Percentiles rank a stretch among this genome's conserved stretches.
Conservation (phyloP, 2,113 vertebrate species). For the Nycticryphes semicollaris region DNA sequence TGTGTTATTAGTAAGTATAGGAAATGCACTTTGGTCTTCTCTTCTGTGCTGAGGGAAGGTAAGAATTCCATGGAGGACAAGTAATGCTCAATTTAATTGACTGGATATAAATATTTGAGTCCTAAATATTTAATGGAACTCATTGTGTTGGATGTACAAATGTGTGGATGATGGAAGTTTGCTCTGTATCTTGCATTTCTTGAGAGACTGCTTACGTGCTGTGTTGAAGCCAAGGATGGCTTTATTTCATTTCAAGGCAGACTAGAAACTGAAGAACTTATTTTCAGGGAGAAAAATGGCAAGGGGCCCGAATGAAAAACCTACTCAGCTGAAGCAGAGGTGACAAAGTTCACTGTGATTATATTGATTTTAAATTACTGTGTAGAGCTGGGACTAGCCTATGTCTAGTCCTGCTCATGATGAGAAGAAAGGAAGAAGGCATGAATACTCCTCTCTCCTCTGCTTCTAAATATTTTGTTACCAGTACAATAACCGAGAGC, state of each 20-base stretch:
- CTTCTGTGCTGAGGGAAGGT: neutral
- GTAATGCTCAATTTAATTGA: conserved; percentile 32
- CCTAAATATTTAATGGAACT: conserved; percentile 59
- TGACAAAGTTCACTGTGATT: conserved; percentile 66
- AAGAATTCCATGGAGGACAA: conserved; percentile 1
- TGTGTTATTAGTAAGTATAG: neutral
- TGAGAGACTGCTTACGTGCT: neutral
- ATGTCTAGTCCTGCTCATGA: conserved; percentile 8
- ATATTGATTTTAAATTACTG: conserved; percentile 70
- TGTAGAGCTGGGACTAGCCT: conserved; percentile 10
- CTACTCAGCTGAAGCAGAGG: conserved; percentile 57
- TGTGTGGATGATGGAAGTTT: neutral
- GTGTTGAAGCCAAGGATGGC: neutral
- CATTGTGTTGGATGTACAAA: neutral
- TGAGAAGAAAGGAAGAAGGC: neutral
- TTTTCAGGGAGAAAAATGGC: conserved; percentile 42
- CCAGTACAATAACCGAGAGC: neutral
- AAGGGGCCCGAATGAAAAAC: conserved; percentile 54
- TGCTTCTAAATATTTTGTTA: neutral
- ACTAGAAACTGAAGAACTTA: conserved; percentile 54
- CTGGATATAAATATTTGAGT: conserved; percentile 44
- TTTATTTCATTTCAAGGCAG: conserved; percentile 62
- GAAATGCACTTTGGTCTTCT: neutral
- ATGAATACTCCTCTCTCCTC: neutral
- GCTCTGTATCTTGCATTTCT: conserved; percentile 15